A percentile compares a stretch with the other conserved stretches of the same genome.
These are phyloP conservation scores for Microcebus ravelobensis DNA, from an alignment of 2,113 vertebrate species.

Conservation along the genomic window DNA sequence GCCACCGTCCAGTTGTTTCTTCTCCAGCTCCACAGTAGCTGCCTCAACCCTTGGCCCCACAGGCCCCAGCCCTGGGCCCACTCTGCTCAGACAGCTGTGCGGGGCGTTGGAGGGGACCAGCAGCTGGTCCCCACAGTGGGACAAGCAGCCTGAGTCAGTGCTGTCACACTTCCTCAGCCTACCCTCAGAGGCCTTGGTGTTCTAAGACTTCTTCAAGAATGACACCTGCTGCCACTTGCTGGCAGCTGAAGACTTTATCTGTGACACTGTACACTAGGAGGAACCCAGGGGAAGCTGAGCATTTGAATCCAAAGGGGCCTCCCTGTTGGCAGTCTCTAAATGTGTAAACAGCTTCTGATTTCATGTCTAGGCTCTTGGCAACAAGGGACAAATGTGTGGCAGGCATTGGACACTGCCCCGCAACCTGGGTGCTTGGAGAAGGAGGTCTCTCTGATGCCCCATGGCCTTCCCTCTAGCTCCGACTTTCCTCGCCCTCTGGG, in stretches of 20 bases:
- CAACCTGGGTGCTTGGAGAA: neutral
- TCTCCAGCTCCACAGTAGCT: neutral
- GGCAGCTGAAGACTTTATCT: slow-evolving; percentile 70
- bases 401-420: neutral
- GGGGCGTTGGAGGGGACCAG: slow-evolving; percentile 81
- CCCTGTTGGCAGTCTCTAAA: slow-evolving; percentile 58
- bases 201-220: slow-evolving; percentile 88
- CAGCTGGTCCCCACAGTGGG: slow-evolving; percentile 88
- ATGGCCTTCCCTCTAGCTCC: neutral
- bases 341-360: accelerated
- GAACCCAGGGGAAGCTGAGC: slow-evolving; percentile 59
- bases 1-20: neutral
- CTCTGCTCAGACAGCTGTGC: slow-evolving; percentile 72
- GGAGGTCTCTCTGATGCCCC: neutral
- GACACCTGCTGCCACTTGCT: slow-evolving; percentile 90
- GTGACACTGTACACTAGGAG: slow-evolving; percentile 62
- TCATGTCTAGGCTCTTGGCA: neutral
- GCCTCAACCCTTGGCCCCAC: neutral
- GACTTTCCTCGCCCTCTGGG: neutral
- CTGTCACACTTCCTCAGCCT: slow-evolving; percentile 93
- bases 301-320: slow-evolving; percentile 17
- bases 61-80: neutral
- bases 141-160: slow-evolving; percentile 91
- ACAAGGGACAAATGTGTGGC: neutral
- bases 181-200: slow-evolving; percentile 82